A percentile compares a stretch with the other conserved stretches of the same genome.
These are phyloP conservation scores for Salminus brasiliensis DNA, from an alignment of 2,113 vertebrate genomes.

Conservation along the genomic window DNA sequence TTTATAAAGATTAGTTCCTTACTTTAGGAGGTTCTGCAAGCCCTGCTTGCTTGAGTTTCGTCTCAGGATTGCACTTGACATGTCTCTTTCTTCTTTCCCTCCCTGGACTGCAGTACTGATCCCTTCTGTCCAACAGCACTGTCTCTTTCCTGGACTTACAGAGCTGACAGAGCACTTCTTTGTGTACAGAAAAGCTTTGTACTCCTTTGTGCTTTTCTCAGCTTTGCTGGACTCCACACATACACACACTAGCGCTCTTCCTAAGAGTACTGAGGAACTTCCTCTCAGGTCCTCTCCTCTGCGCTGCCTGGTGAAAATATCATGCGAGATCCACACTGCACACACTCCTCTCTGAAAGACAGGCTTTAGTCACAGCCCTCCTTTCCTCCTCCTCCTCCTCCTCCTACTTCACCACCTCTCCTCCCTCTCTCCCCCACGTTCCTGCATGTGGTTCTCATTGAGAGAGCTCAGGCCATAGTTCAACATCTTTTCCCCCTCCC, in stretches of 20 bases:
- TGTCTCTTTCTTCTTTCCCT: conserved; percentile 46
- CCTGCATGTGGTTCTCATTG: conserved; percentile 80
- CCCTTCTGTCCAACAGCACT: not conserved
- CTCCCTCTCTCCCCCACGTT: conserved; percentile 56
- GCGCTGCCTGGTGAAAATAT: conserved; percentile 77
- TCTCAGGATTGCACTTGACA: conserved; percentile 78
- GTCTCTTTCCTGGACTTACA: conserved; percentile 6
- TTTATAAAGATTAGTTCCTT: conserved; percentile 62
- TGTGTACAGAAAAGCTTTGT: conserved; percentile 30
- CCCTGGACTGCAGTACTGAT: not conserved
- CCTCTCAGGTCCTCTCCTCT: conserved; percentile 67
- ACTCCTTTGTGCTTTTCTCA: conserved; percentile 40
- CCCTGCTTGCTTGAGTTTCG: conserved; percentile 84
- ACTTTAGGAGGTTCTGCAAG: conserved; percentile 87
- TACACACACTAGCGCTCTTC: conserved; percentile 33
- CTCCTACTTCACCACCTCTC: conserved; percentile 14
- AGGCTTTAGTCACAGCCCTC: conserved; percentile 64
- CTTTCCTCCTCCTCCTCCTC: conserved; percentile 33
- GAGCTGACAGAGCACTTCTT: conserved; percentile 20
- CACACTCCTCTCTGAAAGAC: conserved; percentile 52
- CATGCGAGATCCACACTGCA: conserved; percentile 65
- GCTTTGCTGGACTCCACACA: conserved; percentile 35
- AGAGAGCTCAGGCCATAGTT: conserved; percentile 67
- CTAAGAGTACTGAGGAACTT: conserved; percentile 47
- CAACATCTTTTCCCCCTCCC: conserved; percentile 65